Base-by-base conservation (phyloP, 1,140 invertebrate genomes). In the Goniozus legneri region DNA sequence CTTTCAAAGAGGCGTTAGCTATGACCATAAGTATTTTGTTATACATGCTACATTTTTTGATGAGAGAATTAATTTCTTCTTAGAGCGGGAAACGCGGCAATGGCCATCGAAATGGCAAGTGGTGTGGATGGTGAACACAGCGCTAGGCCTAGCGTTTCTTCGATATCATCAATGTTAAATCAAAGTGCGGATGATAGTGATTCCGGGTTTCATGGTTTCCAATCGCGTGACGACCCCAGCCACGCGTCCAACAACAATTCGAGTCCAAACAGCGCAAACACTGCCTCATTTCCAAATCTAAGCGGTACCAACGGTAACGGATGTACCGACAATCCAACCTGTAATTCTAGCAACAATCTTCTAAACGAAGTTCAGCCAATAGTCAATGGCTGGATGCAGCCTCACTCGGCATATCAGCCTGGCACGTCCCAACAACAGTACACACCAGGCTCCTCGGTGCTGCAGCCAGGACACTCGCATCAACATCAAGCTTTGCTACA, bases 171-270 rank as follows among this genome's bases (percentile, higher is more conserved):
- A 20, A 73, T 79, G 8, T 57, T 77, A 12, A 82, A 80, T 57
- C 77, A 80, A 52, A 80, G 75, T 52, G 75, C 77, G 12, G 77
- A 81, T 51, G 79, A 81, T 54, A 80, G 77, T 22, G 80, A 82
- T 35, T 78, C 80, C 0, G 81, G 80, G 3, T 82, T 82, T 39
- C 79, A 80, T 36, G 79, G 77, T 3, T 65, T 80, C 30, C 77
- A 79, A 43, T 78, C 68, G 2, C 71, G 77, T 20, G 65, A 71
- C 27, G 72, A 75, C 12, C 66, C 67, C 0, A 70, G 56, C 18
- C 65, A 70, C 45, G 58, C 60, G 8, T 69, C 64, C 4, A 73
- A 71, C 39, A 73, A 71, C 48, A 67, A 73, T 38, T 71, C 68
- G 10, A 72, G 68, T 22, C 68, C 69, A 6, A 72, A 72, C 31